These are phyloP conservation scores for Limenitis camilla DNA, from an alignment of 2,888 invertebrate genomes.

Conservation along the genomic window DNA sequence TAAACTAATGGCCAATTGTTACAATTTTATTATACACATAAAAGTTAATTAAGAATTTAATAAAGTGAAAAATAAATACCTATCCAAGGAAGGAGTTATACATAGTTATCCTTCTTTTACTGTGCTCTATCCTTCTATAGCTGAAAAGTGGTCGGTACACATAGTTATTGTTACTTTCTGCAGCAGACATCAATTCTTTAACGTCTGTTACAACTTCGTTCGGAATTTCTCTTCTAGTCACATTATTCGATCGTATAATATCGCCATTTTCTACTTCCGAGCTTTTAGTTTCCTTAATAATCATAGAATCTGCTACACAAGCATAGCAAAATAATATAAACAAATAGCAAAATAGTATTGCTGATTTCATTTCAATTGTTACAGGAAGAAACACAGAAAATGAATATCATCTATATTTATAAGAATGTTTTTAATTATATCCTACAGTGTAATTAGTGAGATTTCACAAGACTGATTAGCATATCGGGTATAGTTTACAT, in stretches of 20 bases:
- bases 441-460: constrained; percentile 1
- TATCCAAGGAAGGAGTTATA: constrained; percentile 63
- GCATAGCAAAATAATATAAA: neutral
- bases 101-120: constrained; percentile 58
- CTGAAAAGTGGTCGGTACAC: constrained; percentile 57
- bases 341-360: constrained; percentile 2
- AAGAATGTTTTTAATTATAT: constrained; percentile 8
- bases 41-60: no score
- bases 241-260: neutral
- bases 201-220: neutral
- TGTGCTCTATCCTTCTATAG: constrained; percentile 58
- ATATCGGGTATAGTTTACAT: neutral
- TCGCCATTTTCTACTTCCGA: neutral
- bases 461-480: constrained; percentile 13
- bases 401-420: constrained; percentile 3
- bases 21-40: no score
- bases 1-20: no score
- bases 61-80: neutral
- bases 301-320: neutral
- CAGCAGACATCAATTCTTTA: constrained; percentile 38
- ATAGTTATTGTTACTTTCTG: constrained; percentile 46
- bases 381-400: constrained; percentile 1
- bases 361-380: constrained; percentile 7
- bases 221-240: neutral
- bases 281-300: neutral